Conservation (phyloP, 1,140 invertebrate genomes). For the Lordiphosa stackelbergi region DNA sequence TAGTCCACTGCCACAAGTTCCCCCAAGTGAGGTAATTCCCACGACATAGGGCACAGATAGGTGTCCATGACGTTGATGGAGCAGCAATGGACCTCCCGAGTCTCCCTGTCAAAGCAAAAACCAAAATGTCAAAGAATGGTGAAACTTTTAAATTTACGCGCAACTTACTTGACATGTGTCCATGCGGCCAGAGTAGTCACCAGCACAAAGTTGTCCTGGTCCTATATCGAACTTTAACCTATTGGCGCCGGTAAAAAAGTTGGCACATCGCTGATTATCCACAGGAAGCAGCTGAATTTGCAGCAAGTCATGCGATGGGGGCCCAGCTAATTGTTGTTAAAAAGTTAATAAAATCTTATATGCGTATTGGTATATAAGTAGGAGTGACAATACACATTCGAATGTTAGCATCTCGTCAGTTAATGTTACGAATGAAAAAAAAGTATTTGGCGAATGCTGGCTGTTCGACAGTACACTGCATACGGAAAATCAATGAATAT, state of each 20-base stretch:
- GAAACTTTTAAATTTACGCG: background rate
- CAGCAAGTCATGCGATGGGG: slow-evolving; percentile 34
- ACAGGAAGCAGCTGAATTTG: slow-evolving; percentile 33
- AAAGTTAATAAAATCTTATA: too few species aligned
- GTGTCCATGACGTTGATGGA: slow-evolving; percentile 81
- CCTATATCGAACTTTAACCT: slow-evolving; percentile 28
- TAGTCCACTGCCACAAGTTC: slow-evolving; percentile 85
- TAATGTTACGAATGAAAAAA: too few species aligned
- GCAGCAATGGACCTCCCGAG: slow-evolving; percentile 85
- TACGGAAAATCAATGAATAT: too few species aligned
- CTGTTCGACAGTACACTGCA: too few species aligned
- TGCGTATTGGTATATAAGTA: too few species aligned
- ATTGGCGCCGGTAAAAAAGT: slow-evolving; percentile 16
- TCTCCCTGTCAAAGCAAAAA: slow-evolving; percentile 35
- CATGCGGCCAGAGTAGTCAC: slow-evolving; percentile 82
- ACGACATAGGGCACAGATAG: slow-evolving; percentile 83
- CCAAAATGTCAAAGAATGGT: background rate
- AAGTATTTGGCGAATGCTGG: too few species aligned
- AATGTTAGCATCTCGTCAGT: too few species aligned
- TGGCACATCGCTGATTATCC: slow-evolving; percentile 29
- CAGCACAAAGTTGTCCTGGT: slow-evolving; percentile 82
- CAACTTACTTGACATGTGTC: slow-evolving; percentile 84
- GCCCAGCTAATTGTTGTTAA: slow-evolving; percentile 19
- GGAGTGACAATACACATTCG: too few species aligned
- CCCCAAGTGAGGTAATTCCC: slow-evolving; percentile 87